phyloP scores from a whole-genome alignment of 2,113 vertebrate genomes.

The Craseonycteris thonglongyai region DNA sequence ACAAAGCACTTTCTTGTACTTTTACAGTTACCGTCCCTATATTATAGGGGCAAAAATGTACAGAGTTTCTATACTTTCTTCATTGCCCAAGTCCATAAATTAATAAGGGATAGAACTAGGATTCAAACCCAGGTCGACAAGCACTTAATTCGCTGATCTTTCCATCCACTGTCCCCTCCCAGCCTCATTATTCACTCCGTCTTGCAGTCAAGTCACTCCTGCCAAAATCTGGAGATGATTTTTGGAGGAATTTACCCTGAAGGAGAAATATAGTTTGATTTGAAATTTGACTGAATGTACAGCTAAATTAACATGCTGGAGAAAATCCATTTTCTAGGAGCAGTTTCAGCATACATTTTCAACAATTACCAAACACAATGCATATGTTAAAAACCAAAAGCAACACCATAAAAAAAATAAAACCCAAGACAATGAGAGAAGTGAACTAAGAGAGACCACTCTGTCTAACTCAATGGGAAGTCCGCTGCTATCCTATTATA shows the following conservation, averaged over 20 bases:
- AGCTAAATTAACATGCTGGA: slow-evolving; percentile 42
- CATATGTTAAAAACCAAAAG: background rate
- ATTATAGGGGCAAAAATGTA: background rate
- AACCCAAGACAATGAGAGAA: background rate
- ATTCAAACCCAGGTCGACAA: background rate
- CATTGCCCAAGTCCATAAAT: background rate
- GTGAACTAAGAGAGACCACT: background rate
- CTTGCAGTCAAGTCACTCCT: slow-evolving; percentile 15
- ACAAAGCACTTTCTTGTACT: background rate
- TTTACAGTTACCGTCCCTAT: background rate
- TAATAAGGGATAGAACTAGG: background rate
- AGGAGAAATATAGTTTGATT: slow-evolving; percentile 51
- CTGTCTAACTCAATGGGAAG: background rate
- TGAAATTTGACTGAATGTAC: slow-evolving; percentile 45
- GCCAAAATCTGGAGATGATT: slow-evolving; percentile 56
- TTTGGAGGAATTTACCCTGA: slow-evolving; percentile 53
- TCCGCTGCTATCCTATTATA: background rate
- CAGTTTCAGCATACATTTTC: background rate
- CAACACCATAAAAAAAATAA: background rate
- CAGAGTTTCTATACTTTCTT: background rate
- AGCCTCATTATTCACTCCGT: slow-evolving; percentile 1
- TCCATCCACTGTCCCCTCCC: background rate
- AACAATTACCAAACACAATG: slow-evolving; percentile 24
- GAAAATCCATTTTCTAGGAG: slow-evolving; percentile 30
- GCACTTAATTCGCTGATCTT: background rate